These are phyloP conservation scores for Megaustenia siamemsis DNA, from an alignment of 2,888 invertebrate genomes.

Conservation along the genomic window DNA sequence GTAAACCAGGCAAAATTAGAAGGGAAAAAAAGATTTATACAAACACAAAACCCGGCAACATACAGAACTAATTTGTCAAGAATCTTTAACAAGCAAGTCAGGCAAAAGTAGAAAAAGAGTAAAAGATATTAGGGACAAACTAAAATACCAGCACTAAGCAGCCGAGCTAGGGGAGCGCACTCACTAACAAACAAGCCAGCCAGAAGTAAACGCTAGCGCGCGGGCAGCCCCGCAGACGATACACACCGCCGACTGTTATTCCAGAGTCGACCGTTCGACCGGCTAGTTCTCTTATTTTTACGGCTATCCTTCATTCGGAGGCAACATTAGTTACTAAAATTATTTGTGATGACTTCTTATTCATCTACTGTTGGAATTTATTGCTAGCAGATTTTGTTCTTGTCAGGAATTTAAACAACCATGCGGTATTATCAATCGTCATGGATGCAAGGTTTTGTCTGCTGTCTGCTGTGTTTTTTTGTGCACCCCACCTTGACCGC, in stretches of 20 bases:
- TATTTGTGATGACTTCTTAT: not conserved
- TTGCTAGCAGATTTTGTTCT: conserved; percentile 10
- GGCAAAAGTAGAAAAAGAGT: too few species aligned
- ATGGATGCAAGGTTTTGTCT: conserved; percentile 26
- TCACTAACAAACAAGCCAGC: too few species aligned
- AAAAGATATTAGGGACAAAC: too few species aligned
- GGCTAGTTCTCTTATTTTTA: not conserved
- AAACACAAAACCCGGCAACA: too few species aligned
- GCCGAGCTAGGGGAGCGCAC: too few species aligned
- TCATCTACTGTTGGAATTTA: conserved; percentile 18
- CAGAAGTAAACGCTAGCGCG: too few species aligned
- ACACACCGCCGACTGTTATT: not conserved
- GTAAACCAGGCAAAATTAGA: too few species aligned
- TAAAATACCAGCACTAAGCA: too few species aligned
- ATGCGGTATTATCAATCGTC: not conserved
- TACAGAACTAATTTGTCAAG: too few species aligned
- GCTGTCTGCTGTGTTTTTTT: conserved; percentile 17
- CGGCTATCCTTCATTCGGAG: not conserved
- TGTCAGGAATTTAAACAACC: conserved; percentile 25
- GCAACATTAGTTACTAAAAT: not conserved
- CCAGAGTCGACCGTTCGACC: not conserved
- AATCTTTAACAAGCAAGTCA: too few species aligned
- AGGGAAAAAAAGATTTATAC: too few species aligned
- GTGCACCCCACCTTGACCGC: conserved; percentile 12
- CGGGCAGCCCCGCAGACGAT: not conserved